Base-by-base conservation (phyloP, 1,140 invertebrate genomes). In the Acromyrmex heyeri region DNA sequence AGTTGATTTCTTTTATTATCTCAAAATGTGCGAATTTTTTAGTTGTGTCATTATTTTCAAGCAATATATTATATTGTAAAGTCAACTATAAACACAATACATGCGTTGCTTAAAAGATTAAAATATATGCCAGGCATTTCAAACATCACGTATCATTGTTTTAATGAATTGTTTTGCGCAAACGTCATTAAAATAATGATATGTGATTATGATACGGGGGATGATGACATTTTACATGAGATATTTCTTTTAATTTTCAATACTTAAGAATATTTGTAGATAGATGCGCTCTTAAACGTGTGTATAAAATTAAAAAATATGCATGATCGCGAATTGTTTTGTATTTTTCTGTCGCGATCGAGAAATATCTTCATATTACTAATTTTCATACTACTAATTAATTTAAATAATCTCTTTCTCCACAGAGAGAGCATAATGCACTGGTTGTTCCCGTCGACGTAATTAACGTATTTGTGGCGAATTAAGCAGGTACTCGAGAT, bases 381-480 rank as follows among this genome's bases (percentile, higher is more conserved):
- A 12, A 38, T 67, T 38, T 53, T 21, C 12, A 14, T 53, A 27
- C 3, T 27, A n/a, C 2, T 34, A 70, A 70, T 81, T 55, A 55
- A 69, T 79, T 67, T 38, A 79, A 65, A 79, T 53, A 65, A 53
- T 79, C 18, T 38, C 48, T 50, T 16, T 78, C 10, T 69, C 21
- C 27, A 18, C 10, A 57, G 16, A 27, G 38, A 10, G 76, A 64
- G 48, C 57, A 62, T n/a, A 24, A n/a, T 38, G 48, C 48, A 24
- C 64, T 21, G 48, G 16, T 16, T 53, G 1, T 57, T 75, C 6
- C 38, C 61, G 48, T 50, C 14, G 59, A 30, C 27, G 70, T 50
- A 88, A 89, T 89, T 82, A 90, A 82, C 86, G 82, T 34, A 55
- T 65, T 81, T 61, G 77, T 48, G 77, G 34, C 27, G 61, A 73